Percentiles rank a stretch among this genome's conserved stretches.
phyloP scores from a whole-genome alignment of 2,113 vertebrate genomes.

The Oxygymnocypris stewartii region DNA sequence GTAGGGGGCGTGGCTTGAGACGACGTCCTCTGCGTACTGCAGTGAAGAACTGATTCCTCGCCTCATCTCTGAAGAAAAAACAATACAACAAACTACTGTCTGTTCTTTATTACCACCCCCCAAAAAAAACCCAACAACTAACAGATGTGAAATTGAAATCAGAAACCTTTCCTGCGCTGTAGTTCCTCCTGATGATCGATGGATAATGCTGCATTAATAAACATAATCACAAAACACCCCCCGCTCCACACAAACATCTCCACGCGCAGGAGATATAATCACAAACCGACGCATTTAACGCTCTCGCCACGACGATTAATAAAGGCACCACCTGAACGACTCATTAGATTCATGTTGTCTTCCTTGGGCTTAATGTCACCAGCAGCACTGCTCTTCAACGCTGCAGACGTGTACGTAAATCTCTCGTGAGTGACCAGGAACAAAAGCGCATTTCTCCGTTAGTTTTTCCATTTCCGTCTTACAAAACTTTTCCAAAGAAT shows the following conservation, averaged over 20 bases:
- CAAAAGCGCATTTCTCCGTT: neutral
- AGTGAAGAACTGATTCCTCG: neutral
- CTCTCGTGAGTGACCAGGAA: neutral
- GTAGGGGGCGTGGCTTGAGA: neutral
- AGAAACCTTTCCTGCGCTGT: constrained; percentile 11
- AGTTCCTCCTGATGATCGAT: neutral
- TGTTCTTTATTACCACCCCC: neutral
- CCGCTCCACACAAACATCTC: neutral
- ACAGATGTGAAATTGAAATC: neutral
- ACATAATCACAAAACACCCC: too few relatives aligned
- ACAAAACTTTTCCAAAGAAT: neutral
- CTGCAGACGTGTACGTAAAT: neutral
- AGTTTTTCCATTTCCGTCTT: neutral
- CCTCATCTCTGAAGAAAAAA: neutral
- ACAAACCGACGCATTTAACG: neutral
- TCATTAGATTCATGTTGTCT: too few relatives aligned
- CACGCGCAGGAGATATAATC: neutral
- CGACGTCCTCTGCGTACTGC: neutral
- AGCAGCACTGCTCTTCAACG: too few relatives aligned
- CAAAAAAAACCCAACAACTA: neutral
- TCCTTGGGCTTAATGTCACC: neutral
- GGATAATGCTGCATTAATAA: too few relatives aligned
- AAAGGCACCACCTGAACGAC: neutral
- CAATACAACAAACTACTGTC: neutral
- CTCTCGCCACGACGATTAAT: neutral